A percentile compares a stretch with the other conserved stretches of the same genome.
Evolutionary conservation across 2,113 vertebrate species (phyloP).

Genomic region (Mobula birostris): DNA sequence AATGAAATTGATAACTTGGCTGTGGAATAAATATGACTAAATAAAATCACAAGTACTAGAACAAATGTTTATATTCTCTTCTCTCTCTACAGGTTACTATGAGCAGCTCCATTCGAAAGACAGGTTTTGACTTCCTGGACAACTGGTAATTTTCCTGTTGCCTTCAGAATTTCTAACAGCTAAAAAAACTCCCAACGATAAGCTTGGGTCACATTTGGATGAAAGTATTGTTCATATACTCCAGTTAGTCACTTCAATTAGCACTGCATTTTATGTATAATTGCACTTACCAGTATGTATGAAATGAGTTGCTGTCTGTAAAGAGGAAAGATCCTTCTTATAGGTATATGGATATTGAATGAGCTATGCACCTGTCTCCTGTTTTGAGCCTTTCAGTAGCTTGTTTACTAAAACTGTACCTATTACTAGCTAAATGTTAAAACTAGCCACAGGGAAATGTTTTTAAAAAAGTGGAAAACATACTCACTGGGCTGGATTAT

Average conservation of each 20-base stretch:
- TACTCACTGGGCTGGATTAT: too few species aligned
- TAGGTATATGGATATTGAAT: background rate
- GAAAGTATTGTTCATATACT: background rate
- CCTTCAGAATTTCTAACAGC: background rate
- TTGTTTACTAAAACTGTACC: too few species aligned
- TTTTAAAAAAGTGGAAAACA: too few species aligned
- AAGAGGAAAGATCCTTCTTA: background rate
- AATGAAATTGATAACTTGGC: too few species aligned
- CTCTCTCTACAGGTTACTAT: conserved; percentile 67
- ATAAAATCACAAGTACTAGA: background rate
- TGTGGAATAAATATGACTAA: background rate
- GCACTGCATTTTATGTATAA: background rate
- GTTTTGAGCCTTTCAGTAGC: too few species aligned
- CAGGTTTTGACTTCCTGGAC: conserved; percentile 95
- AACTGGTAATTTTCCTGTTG: conserved; percentile 75
- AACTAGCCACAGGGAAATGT: too few species aligned
- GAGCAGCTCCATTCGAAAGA: conserved; percentile 84
- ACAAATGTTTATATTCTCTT: conserved; percentile 32
- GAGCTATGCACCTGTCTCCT: too few species aligned
- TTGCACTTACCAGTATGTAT: background rate
- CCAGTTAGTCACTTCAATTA: background rate
- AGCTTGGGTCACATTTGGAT: background rate
- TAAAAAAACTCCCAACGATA: background rate
- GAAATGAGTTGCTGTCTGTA: background rate
- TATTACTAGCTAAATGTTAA: too few species aligned